Conservation (phyloP, 2,888 invertebrate genomes). For the Orchesella flavescens region DNA sequence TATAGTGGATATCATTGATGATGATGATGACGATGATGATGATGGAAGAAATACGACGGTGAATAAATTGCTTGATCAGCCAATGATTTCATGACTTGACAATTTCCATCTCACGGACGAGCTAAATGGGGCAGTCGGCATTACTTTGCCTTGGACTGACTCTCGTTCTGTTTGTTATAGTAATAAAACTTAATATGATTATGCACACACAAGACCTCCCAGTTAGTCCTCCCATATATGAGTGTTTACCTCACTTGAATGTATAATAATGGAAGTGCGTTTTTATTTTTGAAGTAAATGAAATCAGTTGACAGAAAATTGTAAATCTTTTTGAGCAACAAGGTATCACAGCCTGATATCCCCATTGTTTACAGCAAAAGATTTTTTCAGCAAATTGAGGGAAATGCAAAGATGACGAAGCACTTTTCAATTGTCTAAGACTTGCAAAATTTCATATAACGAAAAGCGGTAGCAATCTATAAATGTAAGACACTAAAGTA, state of each 20-base stretch:
- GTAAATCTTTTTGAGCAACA: constrained; percentile 43
- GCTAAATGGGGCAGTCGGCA: constrained; percentile 58
- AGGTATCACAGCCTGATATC: constrained; percentile 3
- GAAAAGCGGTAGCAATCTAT: constrained; percentile 29
- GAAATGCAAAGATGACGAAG: constrained; percentile 9
- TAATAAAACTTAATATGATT: constrained; percentile 58
- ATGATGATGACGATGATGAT: too few species aligned
- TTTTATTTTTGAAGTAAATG: background rate
- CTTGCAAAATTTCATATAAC: constrained; percentile 17
- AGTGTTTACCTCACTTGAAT: background rate
- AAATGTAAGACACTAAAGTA: constrained; percentile 25
- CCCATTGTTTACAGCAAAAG: constrained; percentile 32
- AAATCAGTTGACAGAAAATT: constrained; percentile 40
- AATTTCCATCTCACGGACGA: constrained; percentile 60
- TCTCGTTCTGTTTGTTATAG: constrained; percentile 36
- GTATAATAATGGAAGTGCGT: background rate
- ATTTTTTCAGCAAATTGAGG: constrained; percentile 25
- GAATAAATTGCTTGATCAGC: constrained; percentile 30
- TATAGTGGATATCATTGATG: too few species aligned
- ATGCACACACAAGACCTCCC: constrained; percentile 46
- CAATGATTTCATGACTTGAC: constrained; percentile 63
- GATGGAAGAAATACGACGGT: background rate
- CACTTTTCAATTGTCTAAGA: constrained; percentile 4
- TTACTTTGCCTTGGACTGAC: constrained; percentile 54
- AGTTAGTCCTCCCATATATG: constrained; percentile 54